Evolutionary conservation across 1,140 invertebrate species (phyloP), one percentile per base, ranked within the genome.

Genomic region (Caenorhabditis remanei): DNA sequence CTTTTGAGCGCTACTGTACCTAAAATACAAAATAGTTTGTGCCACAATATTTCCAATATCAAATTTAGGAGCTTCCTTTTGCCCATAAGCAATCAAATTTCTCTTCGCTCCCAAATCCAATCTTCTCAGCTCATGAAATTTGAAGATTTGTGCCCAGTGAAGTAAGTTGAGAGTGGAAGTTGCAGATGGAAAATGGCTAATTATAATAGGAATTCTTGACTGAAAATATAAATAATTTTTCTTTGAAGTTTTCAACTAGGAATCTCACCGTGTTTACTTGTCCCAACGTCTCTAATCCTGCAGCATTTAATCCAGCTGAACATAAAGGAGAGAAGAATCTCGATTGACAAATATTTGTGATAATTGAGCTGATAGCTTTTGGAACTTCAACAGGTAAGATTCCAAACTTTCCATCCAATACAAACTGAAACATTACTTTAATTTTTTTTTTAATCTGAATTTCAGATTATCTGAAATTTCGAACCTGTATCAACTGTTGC

Each of bases 71-170:
- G 67, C 53, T 46, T 55, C 43, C 14, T 24, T 19, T 48, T 82
- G 71, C 32, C 86, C 86, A 50, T 87, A 87, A 24, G 43, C 86
- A 14, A 87, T 83, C 48, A 63, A 9, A 65, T 87, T 87, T 48
- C 86, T 53, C 32, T 50, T 13, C 8, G 19, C 14, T 65, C 86
- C 86, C 16, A 56, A 83, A 67, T 87, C 86, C 16, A 83, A 65
- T 71, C 24, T 82, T 83, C 83, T 84, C 55, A 63, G 58, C 11
- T 84, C 58, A 46, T 84, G 83, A 84, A 46, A 84, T 40, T 61
- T 65, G 46, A 88, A 71, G n/a, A 87, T 63, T 50, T 89, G 88
- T 16, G 71, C 75, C 87, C 85, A 89, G 46, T 89, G 88, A 32
- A 89, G 50, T 16, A 89, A 19, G 65, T 89, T 85, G 19, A 83